These are phyloP conservation scores for Lepisosteus oculatus DNA, from an alignment of 2,113 vertebrate genomes.

Conservation along the genomic window DNA sequence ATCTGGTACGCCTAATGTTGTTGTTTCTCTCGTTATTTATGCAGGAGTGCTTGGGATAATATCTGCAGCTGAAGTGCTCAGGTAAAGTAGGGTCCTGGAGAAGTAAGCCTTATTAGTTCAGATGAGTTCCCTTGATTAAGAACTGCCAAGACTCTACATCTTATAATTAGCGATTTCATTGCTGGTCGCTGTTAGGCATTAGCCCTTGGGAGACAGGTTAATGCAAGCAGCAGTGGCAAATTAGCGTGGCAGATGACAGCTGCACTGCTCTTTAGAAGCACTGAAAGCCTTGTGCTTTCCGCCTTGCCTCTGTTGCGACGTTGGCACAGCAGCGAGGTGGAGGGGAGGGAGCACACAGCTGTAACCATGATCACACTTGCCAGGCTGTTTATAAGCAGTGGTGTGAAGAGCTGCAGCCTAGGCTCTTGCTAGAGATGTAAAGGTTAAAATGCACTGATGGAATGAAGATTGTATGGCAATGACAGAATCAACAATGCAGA, in stretches of 20 bases:
- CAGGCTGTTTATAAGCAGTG: no score
- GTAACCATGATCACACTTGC: no score
- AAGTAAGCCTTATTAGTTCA: slow-evolving; percentile 30
- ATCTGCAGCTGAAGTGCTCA: neutral
- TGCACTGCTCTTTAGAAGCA: slow-evolving; percentile 2
- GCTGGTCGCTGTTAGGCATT: slow-evolving; percentile 22
- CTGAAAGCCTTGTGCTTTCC: slow-evolving; percentile 13
- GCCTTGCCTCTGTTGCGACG: neutral
- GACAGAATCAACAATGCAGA: no score
- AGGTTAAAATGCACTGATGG: no score
- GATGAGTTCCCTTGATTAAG: slow-evolving; percentile 41
- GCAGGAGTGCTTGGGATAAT: slow-evolving; percentile 2
- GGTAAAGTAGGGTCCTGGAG: slow-evolving; percentile 26
- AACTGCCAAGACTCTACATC: slow-evolving; percentile 23
- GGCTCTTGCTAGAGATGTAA: no score
- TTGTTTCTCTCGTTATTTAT: neutral
- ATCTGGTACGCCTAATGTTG: no score
- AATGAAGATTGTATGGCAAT: no score
- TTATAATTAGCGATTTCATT: slow-evolving; percentile 36
- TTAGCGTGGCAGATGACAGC: slow-evolving; percentile 26
- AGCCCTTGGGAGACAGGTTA: slow-evolving; percentile 20
- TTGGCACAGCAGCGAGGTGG: neutral
- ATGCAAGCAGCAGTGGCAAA: slow-evolving; percentile 34
- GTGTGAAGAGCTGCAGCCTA: no score
- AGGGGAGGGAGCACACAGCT: neutral